Base-by-base conservation (phyloP, 2,888 invertebrate species). In the Julus scanicus region DNA sequence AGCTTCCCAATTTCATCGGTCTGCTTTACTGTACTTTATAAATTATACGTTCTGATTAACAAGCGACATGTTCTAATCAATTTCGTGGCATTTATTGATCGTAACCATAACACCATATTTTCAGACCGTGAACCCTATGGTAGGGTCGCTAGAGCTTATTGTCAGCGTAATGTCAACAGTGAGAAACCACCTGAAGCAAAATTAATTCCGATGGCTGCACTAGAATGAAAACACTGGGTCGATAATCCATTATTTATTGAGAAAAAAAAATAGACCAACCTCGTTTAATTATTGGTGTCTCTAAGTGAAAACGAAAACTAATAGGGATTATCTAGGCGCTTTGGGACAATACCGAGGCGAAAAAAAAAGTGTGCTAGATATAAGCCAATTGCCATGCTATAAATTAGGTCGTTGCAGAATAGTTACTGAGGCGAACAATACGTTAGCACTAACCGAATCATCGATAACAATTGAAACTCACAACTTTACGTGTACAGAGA, bases 171-270 rank as follows among this genome's bases (percentile, higher is more conserved):
- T 71, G 71, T 71, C 71, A 71, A 71, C 71, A 71, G 71, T 71
- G 71, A 71, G 29, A 20, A 71, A n/a, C 71, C 71, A 71, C 71
- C 71, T 71, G 71, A 29, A 71, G 71, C 71, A 71, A 20, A 71
- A 71, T 71, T 20, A 71, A 71, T 71, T 71, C n/a, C 71, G 29
- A 29, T 71, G 71, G 71, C 29, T 71, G 63, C 13, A 71, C 20
- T 4, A 20, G 71, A 71, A 71, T 71, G 29, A 71, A 71, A 71
- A 71, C 71, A 71, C 20, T 29, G 29, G 71, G 71, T 71, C 71
- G 71, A 71, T 71, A 71, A 20, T 71, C 71, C 71, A 71, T 71
- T 71, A 71, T 71, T 71, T 71, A 71, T 71, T 29, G 71, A 29
- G 71, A 11, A 29, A 1, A 71, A 71, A 71, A 71, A 29, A 17